Base-by-base conservation (phyloP, 2,888 invertebrate species). In the Dolomedes plantarius region DNA sequence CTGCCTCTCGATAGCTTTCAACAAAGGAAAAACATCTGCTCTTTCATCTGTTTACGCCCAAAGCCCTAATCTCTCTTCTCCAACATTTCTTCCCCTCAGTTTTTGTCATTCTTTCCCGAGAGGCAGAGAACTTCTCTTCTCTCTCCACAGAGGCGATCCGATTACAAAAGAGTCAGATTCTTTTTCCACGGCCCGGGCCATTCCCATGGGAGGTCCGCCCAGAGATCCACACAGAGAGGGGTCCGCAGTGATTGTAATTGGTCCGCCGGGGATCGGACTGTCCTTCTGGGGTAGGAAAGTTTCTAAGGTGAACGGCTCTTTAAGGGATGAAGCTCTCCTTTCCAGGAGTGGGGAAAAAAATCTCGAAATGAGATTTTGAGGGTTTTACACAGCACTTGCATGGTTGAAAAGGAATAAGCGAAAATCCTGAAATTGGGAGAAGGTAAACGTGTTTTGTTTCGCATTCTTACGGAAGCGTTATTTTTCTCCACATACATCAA, bases 91-190 rank as follows among this genome's bases (percentile, higher is more conserved):
- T 23, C 23, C 5, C 56, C 56, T 23, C 19, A 56, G 16, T 46
- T 56, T 46, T 56, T 23, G 56, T 11, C 16, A 46, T 46, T 16
- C 16, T 6, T 16, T 46, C 16, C 56, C 56, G 41, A 13, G 23
- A 56, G 11, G 56, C 56, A 23, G 23, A 19, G 16, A 6, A 3
- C 23, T 1, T 0, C 19, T 46, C 16, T 13, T 46, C 16, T 46
- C 41, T 41, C 46, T 6, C 7, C 16, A 46, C 41, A 6, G 16
- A 36, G 67, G 77, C 62, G 85, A 85, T 85, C 83, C 76, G 83
- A 85, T 85, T 85, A 85, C 83, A 85, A 85, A 77, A 76, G 65
- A 64, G 23, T 23, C 27, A 11, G 19, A 73, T 29, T 67, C 65
- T 75, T 64, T 31, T 31, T 32, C 5, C 32, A 2, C 13, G 3